These are phyloP conservation scores for Hippocampus guttulatus DNA, from an alignment of 2,113 vertebrate species.

Conservation along the genomic window DNA sequence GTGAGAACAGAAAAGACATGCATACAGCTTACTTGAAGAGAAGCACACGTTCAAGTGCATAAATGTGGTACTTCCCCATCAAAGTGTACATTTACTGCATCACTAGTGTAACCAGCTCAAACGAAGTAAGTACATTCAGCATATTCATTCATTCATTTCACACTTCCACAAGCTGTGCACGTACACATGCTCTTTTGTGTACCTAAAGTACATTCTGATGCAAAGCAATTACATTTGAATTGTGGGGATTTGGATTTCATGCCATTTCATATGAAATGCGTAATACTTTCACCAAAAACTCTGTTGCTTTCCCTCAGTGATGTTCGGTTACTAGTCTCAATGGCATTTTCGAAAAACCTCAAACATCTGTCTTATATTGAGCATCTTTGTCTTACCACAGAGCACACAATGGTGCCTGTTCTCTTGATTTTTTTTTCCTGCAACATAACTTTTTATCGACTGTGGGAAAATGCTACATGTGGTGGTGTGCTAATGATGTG, in stretches of 20 bases:
- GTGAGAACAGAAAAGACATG: neutral
- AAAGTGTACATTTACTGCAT: neutral
- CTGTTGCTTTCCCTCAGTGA: neutral
- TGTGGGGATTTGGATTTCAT: neutral
- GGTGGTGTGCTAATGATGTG: neutral
- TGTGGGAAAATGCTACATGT: conserved; percentile 12
- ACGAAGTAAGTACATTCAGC: neutral
- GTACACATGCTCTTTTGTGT: too few relatives aligned
- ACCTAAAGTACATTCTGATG: neutral
- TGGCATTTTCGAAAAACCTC: conserved; percentile 19
- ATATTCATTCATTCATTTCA: neutral
- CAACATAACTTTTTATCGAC: conserved; percentile 8
- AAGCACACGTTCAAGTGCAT: neutral
- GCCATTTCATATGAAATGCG: neutral
- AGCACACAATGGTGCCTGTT: conserved; percentile 19
- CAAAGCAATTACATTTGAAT: neutral
- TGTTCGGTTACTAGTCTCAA: neutral
- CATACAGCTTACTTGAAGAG: neutral
- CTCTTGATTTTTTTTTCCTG: conserved; percentile 33
- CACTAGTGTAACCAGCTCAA: neutral
- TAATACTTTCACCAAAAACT: neutral
- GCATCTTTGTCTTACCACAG: conserved; percentile 32
- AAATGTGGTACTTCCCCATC: neutral
- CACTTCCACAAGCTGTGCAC: neutral
- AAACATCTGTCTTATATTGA: conserved; percentile 26